These are phyloP conservation scores for Orussus abietinus DNA, from an alignment of 1,140 invertebrate species.

Conservation along the genomic window DNA sequence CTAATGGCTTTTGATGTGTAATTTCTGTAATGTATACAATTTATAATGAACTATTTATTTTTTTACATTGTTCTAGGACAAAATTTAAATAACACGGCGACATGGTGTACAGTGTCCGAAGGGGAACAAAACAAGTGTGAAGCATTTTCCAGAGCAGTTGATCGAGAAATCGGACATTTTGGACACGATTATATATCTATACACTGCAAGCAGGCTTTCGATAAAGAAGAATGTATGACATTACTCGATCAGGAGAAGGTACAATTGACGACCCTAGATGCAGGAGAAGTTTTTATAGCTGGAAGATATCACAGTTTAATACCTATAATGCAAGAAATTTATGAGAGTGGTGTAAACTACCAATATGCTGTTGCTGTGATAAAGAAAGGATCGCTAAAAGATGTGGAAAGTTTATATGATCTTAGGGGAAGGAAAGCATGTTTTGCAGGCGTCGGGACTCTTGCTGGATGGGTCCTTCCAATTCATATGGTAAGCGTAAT, in stretches of 20 bases:
- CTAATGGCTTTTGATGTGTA: no score
- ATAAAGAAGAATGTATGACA: conserved; percentile 79
- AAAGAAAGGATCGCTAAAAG: conserved; percentile 61
- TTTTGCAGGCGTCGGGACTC: conserved; percentile 84
- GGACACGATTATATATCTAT: conserved; percentile 61
- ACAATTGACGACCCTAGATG: conserved; percentile 83
- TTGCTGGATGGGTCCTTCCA: conserved; percentile 92
- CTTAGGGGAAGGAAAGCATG: conserved; percentile 78
- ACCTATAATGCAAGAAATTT: conserved; percentile 79
- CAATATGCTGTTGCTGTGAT: conserved; percentile 85
- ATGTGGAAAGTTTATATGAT: conserved; percentile 63
- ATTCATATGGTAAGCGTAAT: conserved; percentile 66
- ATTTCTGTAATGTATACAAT: not conserved
- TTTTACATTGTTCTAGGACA: conserved; percentile 25
- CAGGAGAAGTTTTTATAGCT: conserved; percentile 89
- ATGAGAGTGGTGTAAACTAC: conserved; percentile 57
- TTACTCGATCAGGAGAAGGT: conserved; percentile 72
- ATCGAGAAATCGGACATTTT: conserved; percentile 62
- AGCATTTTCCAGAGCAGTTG: conserved; percentile 64
- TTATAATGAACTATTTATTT: not conserved
- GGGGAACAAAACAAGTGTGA: conserved; percentile 75
- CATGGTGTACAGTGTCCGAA: conserved; percentile 74
- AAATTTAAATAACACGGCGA: conserved; percentile 33
- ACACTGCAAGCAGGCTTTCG: conserved; percentile 65
- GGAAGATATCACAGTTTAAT: conserved; percentile 90